A percentile compares a stretch with the other conserved stretches of the same genome.
These are phyloP conservation scores for Orius laevigatus DNA, from an alignment of 1,140 invertebrate species.

Conservation along the genomic window DNA sequence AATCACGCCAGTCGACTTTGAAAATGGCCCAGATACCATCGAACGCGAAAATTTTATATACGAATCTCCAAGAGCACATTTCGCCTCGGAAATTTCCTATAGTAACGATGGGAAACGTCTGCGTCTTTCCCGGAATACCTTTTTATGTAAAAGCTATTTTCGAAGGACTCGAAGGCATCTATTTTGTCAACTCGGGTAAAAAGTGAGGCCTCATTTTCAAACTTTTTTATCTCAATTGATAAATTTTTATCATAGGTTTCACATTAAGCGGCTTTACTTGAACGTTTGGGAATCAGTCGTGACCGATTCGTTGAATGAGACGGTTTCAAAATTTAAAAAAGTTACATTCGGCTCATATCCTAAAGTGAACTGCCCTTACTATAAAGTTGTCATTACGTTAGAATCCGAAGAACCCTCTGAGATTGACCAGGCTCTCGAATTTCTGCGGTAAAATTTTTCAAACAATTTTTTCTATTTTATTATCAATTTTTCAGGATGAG, in stretches of 20 bases:
- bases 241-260: constrained; percentile 21
- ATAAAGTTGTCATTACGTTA: constrained; percentile 31
- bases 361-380: constrained; percentile 29
- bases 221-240: neutral
- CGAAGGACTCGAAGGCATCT: constrained; percentile 23
- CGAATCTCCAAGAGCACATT: constrained; percentile 3
- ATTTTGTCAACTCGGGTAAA: constrained; percentile 18
- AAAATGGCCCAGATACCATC: constrained; percentile 17
- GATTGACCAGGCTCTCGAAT: constrained; percentile 25
- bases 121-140: constrained; percentile 63
- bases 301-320: constrained; percentile 33
- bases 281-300: constrained; percentile 38
- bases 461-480: neutral
- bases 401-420: constrained; percentile 26
- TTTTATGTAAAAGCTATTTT: constrained; percentile 44
- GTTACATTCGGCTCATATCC: constrained; percentile 56
- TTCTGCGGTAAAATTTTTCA: constrained; percentile 19
- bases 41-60: constrained; percentile 14
- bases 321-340: constrained; percentile 32
- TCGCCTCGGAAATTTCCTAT: constrained; percentile 37
- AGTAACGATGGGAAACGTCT: constrained; percentile 52
- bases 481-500: no score
- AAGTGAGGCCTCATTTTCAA: constrained; percentile 2
- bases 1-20: neutral
- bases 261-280: constrained; percentile 32